Evolutionary conservation across 2,888 invertebrate species (phyloP), one percentile per base, ranked within the genome.

Genomic region (Calameuta pallipes): DNA sequence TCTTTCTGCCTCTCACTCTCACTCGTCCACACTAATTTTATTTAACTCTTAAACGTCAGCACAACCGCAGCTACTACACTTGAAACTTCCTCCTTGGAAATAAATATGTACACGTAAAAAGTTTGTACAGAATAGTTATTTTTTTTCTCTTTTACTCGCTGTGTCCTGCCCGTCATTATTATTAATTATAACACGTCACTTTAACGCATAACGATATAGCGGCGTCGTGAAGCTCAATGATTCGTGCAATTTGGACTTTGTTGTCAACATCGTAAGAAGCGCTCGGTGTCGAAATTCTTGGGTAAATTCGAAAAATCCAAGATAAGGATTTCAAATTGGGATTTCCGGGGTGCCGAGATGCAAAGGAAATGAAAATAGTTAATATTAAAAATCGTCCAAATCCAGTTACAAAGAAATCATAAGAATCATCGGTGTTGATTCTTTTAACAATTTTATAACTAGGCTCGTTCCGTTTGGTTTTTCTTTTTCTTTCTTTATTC

Each of bases 71-170:
- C 33, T n/a, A 34, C 31, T 71, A 15, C 30, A 30, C 71, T n/a
- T 30, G 11, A 74, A 74, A 41, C 12, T 71, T 34, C 71, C 6
- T 56, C 56, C 56, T 56, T 56, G 56, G 56, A 79, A 85, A 87
- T 87, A 83, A 88, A 88, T 89, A 89, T 89, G 80, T 89, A 85
- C 85, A 89, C 88, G 86, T 81, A 81, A 85, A 89, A 86, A 84
- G 87, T 89, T 89, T 89, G 88, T 89, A 89, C 89, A 89, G 82
- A 83, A 79, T 78, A 84, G 81, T 82, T 81, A 4, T 70, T 70
- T 30, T 69, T 34, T 56, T 56, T 56, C 23, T 56, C 56, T 56
- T 56, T 56, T 56, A 56, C 56, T 56, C 56, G 56, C 56, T 56
- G 56, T 56, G 23, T 56, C 56, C 56, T 56, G 56, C 56, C 56